A percentile compares a stretch with the other conserved stretches of the same genome.
phyloP scores from a whole-genome alignment of 2,113 vertebrate species.

The Barbus barbus region DNA sequence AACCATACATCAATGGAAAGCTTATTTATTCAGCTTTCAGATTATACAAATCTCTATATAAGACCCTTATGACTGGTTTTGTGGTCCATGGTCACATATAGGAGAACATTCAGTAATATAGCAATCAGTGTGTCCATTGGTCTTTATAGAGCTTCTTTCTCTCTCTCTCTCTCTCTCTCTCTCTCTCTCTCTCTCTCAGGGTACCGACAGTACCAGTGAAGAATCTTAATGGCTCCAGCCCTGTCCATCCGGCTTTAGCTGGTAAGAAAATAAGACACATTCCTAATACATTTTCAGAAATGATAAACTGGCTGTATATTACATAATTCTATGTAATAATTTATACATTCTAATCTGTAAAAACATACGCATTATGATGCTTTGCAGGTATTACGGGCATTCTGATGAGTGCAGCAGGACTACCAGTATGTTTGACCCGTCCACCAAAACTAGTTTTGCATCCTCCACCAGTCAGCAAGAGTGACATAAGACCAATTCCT shows the following conservation, averaged over 20 bases:
- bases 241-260: slow-evolving; percentile 88
- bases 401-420: slow-evolving; percentile 90
- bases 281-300: not conserved
- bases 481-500: slow-evolving; percentile 89
- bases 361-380: not conserved
- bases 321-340: not conserved
- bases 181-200: too few species aligned
- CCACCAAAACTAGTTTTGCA: slow-evolving; percentile 90
- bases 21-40: too few species aligned
- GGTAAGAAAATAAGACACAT: slow-evolving; percentile 70
- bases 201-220: slow-evolving; percentile 94
- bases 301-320: not conserved
- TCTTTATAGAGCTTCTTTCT: not conserved
- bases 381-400: slow-evolving; percentile 91
- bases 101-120: not conserved
- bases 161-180: too few species aligned
- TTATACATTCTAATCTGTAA: not conserved
- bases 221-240: slow-evolving; percentile 90
- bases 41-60: too few species aligned
- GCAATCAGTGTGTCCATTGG: not conserved
- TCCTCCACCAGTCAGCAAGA: slow-evolving; percentile 90
- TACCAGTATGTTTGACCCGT: slow-evolving; percentile 91
- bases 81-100: too few species aligned
- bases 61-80: too few species aligned
- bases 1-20: too few species aligned